Conservation (phyloP, 2,113 vertebrate species). For the Aspiorhynchus laticeps region DNA sequence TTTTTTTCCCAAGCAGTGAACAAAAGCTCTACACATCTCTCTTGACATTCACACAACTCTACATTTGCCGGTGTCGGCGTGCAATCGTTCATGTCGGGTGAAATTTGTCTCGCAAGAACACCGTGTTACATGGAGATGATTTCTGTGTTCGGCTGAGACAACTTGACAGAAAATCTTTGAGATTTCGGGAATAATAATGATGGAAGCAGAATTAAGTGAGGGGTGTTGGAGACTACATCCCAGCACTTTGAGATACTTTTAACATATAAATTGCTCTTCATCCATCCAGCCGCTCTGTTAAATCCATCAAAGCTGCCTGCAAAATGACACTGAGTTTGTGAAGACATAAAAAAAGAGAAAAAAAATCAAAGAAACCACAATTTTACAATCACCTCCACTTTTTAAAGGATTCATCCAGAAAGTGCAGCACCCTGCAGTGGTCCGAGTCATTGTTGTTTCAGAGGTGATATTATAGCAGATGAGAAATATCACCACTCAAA, state of each 20-base stretch:
- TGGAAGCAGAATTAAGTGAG: conserved; percentile 65
- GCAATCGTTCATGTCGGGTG: conserved; percentile 66
- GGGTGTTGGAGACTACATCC: conserved; percentile 60
- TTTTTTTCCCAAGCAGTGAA: conserved; percentile 49
- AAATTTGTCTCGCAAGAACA: conserved; percentile 70
- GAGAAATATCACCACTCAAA: conserved; percentile 42
- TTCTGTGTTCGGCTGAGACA: conserved; percentile 61
- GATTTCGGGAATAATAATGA: conserved; percentile 69
- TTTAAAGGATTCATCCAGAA: conserved; percentile 36
- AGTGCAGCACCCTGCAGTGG: conserved; percentile 24
- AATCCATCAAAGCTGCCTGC: conserved; percentile 63
- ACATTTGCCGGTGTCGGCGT: conserved; percentile 67
- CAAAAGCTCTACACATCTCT: conserved; percentile 75
- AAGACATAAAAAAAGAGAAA: conserved; percentile 19
- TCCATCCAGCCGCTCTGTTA: conserved; percentile 57
- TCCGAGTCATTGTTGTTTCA: conserved; percentile 21
- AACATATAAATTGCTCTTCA: conserved; percentile 65
- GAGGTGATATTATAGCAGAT: conserved; percentile 40
- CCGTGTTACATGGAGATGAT: conserved; percentile 69
- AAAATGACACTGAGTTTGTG: conserved; percentile 32
- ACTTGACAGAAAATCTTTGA: conserved; percentile 71
- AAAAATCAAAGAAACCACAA: conserved; percentile 39
- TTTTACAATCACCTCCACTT: conserved; percentile 59
- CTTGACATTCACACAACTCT: conserved; percentile 74
- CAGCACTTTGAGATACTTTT: conserved; percentile 61